Conservation (phyloP, 35 echinoderm and acorn worm species). For the Apostichopus japonicus region DNA sequence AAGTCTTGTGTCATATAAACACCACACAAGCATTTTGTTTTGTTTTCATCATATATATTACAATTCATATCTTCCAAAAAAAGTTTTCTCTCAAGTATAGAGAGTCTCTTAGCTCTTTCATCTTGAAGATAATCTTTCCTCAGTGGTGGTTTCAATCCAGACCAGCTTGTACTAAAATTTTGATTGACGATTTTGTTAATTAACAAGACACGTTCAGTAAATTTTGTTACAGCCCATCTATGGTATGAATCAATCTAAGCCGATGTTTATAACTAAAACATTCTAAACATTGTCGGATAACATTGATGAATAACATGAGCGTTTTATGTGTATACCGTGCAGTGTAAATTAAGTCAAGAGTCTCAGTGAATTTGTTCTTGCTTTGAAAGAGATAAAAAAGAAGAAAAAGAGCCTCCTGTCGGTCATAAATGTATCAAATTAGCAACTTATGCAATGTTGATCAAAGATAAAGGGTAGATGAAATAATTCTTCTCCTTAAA, state of each 20-base stretch:
- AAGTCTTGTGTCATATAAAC: too few relatives aligned
- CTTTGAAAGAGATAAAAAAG: background rate
- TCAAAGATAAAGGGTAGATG: too few relatives aligned
- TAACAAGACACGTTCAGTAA: background rate
- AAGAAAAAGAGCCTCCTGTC: background rate
- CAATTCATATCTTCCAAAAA: too few relatives aligned
- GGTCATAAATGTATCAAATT: background rate
- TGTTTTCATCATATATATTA: too few relatives aligned
- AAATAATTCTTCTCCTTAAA: too few relatives aligned
- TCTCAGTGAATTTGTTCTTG: background rate
- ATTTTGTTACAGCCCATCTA: background rate
- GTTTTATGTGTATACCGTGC: background rate
- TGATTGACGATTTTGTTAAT: background rate
- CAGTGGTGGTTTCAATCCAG: too few relatives aligned
- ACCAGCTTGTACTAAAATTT: too few relatives aligned
- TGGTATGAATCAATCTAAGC: background rate
- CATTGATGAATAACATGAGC: background rate
- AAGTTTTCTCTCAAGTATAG: too few relatives aligned
- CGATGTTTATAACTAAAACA: background rate
- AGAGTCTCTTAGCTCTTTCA: too few relatives aligned
- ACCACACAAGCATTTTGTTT: too few relatives aligned
- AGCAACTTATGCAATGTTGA: background rate
- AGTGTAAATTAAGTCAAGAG: background rate
- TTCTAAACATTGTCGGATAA: background rate
- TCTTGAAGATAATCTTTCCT: too few relatives aligned